A percentile compares a stretch with the other conserved stretches of the same genome.
phyloP scores from a whole-genome alignment of 1,140 invertebrate species.

The Cataglyphis hispanica region DNA sequence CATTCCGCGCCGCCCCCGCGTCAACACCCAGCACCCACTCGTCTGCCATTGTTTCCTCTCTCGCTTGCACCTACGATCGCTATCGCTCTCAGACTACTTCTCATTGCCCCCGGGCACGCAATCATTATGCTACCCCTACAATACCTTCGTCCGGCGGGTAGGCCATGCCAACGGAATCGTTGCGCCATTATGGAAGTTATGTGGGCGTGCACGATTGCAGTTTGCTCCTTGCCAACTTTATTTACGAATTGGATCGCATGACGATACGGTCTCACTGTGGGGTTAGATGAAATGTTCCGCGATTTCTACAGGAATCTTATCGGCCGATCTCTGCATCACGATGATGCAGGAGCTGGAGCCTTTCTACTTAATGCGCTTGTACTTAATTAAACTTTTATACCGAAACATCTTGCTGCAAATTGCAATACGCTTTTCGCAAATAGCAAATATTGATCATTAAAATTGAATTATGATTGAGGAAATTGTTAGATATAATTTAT shows the following conservation, averaged over 20 bases:
- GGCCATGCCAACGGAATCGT: conserved; percentile 80
- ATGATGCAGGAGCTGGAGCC: background rate
- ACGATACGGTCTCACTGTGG: conserved; percentile 52
- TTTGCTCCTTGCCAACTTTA: conserved; percentile 86
- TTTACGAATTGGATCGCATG: conserved; percentile 83
- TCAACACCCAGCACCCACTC: conserved; percentile 70
- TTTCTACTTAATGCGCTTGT: background rate
- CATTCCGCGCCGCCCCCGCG: conserved; percentile 72
- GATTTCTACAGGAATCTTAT: conserved; percentile 46
- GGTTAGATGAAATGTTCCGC: conserved; percentile 54
- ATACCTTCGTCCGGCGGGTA: conserved; percentile 72
- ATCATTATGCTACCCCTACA: conserved; percentile 81
- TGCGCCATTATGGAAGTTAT: conserved; percentile 85
- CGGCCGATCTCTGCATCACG: conserved; percentile 19
- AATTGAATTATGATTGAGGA: background rate
- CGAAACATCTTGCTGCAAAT: background rate
- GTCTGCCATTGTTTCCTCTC: conserved; percentile 33
- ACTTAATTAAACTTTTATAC: conserved; percentile 16
- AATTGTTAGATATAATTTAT: background rate
- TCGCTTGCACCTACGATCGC: conserved; percentile 34
- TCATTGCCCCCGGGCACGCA: conserved; percentile 84
- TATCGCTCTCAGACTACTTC: conserved; percentile 73
- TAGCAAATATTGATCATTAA: background rate
- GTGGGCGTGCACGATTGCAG: conserved; percentile 85
- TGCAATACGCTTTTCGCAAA: background rate